Evolutionary conservation across 2,797 vertebrate genomes (phyloP).

Genomic region (Gallinago nigripennis): DNA sequence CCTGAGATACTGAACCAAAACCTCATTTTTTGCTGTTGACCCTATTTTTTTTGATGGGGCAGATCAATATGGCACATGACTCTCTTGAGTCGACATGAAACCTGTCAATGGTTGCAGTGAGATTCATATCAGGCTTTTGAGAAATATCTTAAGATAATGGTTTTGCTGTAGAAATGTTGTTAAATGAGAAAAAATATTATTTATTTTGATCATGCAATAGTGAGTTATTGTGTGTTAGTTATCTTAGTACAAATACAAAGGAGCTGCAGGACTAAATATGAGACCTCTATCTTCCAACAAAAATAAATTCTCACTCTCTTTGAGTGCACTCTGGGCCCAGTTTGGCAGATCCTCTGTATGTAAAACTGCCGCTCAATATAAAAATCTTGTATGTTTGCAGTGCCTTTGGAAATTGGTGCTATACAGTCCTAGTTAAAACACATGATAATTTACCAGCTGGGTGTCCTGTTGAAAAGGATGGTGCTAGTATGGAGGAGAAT

Average conservation of each 20-base stretch:
- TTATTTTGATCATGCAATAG: background rate
- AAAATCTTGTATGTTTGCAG: background rate
- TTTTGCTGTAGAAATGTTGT: background rate
- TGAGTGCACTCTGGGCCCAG: background rate
- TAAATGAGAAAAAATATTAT: background rate
- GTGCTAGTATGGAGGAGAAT: background rate
- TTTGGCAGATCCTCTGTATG: background rate
- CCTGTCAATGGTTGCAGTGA: background rate
- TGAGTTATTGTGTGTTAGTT: background rate
- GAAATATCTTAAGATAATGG: background rate
- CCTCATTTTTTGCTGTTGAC: background rate
- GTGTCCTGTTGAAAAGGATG: background rate
- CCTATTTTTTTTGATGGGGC: background rate
- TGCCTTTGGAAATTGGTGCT: background rate
- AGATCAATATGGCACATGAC: accelerated
- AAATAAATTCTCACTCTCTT: background rate
- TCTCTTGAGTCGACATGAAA: background rate
- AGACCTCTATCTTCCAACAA: background rate
- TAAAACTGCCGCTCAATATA: background rate
- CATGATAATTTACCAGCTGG: background rate
- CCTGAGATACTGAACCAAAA: background rate
- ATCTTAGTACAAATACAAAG: background rate
- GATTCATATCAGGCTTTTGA: background rate
- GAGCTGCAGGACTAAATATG: background rate
- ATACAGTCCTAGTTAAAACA: background rate